These are phyloP conservation scores for Apodemia mormo DNA, from an alignment of 2,888 invertebrate species.

Conservation along the genomic window DNA sequence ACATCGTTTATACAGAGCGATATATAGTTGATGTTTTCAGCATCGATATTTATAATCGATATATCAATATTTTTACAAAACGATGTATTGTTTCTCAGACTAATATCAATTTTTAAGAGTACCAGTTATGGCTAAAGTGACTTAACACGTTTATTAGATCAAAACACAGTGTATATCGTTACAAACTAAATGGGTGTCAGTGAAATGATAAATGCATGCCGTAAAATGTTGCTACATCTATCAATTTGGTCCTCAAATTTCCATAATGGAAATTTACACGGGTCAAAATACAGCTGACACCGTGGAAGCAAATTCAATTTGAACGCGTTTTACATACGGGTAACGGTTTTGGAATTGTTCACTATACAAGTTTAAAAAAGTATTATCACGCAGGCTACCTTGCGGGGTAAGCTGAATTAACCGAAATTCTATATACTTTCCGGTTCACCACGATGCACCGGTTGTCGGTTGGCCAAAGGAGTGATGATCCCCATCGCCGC, in stretches of 20 bases:
- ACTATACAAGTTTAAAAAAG: not conserved
- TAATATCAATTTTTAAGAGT: no score
- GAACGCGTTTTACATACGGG: constrained; percentile 1
- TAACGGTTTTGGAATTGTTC: not conserved
- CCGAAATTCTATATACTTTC: no score
- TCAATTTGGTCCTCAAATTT: constrained; percentile 10
- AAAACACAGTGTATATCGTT: not conserved
- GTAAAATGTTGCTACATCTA: not conserved
- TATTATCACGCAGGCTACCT: no score
- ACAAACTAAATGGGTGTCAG: not conserved
- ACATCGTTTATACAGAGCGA: no score
- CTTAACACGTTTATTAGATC: not conserved
- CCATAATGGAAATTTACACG: constrained; percentile 14
- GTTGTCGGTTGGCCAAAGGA: no score
- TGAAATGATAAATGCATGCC: not conserved
- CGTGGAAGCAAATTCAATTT: constrained; percentile 15
- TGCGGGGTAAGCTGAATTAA: no score
- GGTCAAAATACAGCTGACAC: constrained; percentile 14
- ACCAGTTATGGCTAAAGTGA: not conserved
- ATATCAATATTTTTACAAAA: no score
- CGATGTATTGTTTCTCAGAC: no score
- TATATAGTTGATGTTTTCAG: no score
- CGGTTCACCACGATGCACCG: no score
- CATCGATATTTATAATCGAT: no score
- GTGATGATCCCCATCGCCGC: no score